phyloP scores from a whole-genome alignment of 2,113 vertebrate species.

The Proterorhinus semilunaris region DNA sequence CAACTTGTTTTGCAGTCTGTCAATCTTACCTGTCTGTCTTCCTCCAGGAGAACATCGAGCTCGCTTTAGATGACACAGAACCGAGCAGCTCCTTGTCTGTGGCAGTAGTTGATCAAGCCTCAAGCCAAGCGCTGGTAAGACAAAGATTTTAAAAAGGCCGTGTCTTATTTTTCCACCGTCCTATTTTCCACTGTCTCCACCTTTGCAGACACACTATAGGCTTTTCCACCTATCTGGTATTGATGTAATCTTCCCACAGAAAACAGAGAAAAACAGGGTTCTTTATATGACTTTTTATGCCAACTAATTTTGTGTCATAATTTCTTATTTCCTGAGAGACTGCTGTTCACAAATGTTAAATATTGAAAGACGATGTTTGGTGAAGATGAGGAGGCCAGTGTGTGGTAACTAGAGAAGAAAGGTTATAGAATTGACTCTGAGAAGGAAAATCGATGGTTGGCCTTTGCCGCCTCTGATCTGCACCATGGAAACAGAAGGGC shows the following conservation, averaged over 20 bases:
- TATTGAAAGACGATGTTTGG: conserved; percentile 40
- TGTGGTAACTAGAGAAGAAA: conserved; percentile 47
- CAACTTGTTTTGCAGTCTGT: conserved; percentile 20
- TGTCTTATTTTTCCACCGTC: conserved; percentile 8
- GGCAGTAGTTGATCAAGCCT: conserved; percentile 88
- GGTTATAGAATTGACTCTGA: conserved; percentile 63
- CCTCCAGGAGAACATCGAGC: conserved; percentile 91
- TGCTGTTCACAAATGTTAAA: conserved; percentile 5
- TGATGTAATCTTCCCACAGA: neutral
- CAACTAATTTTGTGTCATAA: neutral
- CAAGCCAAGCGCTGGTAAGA: conserved; percentile 91
- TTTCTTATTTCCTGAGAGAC: conserved; percentile 13
- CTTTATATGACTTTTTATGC: conserved; percentile 33
- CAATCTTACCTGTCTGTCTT: conserved; percentile 19
- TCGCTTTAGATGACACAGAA: conserved; percentile 87
- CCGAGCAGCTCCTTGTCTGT: conserved; percentile 81
- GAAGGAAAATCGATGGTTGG: conserved; percentile 64
- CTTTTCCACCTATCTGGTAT: neutral
- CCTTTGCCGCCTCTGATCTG: conserved; percentile 63
- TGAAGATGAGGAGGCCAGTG: conserved; percentile 26
- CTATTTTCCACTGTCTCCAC: neutral
- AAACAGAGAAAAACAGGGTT: neutral
- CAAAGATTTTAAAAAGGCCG: conserved; percentile 11
- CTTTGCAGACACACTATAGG: neutral
- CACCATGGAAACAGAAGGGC: conserved; percentile 67